These are phyloP conservation scores for Dasypus novemcinctus DNA, from an alignment of 2,113 vertebrate genomes.

Conservation along the genomic window DNA sequence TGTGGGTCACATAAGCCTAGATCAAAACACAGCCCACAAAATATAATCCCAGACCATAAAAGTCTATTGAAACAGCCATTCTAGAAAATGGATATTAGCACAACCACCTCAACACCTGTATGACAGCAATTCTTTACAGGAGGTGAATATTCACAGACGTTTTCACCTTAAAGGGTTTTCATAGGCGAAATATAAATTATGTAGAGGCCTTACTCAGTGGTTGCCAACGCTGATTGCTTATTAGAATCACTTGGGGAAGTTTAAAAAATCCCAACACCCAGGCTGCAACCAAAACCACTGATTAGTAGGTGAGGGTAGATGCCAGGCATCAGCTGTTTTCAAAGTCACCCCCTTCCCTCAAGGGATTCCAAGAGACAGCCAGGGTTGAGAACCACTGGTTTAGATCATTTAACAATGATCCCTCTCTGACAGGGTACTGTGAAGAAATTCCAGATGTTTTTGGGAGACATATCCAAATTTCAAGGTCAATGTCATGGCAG, in stretches of 20 bases:
- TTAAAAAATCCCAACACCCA: neutral
- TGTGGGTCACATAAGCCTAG: neutral
- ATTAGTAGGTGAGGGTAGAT: neutral
- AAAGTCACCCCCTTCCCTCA: neutral
- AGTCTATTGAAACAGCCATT: neutral
- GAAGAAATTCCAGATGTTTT: constrained; percentile 13
- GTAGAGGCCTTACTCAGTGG: neutral
- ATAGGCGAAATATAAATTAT: neutral
- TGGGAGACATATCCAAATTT: neutral
- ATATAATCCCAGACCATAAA: neutral
- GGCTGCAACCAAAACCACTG: neutral
- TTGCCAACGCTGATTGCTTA: neutral
- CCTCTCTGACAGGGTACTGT: neutral
- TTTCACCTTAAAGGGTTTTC: neutral
- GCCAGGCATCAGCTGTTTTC: neutral
- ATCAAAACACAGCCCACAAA: constrained; percentile 23
- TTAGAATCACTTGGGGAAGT: neutral
- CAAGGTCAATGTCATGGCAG: neutral
- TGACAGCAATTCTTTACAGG: neutral
- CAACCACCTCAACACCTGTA: neutral
- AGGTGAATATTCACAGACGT: neutral
- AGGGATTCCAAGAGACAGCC: neutral
- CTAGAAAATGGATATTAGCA: neutral
- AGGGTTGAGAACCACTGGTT: neutral
- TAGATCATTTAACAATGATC: neutral